These are phyloP conservation scores for Clupea harengus DNA, from an alignment of 2,113 vertebrate species.

Conservation along the genomic window DNA sequence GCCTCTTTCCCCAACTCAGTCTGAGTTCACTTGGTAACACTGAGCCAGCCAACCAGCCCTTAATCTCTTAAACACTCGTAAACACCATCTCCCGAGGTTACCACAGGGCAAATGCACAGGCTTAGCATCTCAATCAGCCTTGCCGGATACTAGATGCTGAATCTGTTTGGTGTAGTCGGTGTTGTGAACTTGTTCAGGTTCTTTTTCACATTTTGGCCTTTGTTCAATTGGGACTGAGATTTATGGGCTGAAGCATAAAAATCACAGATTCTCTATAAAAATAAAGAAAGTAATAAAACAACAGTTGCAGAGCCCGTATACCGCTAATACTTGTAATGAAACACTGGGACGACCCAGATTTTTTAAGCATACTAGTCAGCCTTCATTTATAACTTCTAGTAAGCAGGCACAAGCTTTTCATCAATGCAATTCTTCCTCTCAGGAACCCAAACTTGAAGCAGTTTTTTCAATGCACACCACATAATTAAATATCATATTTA, in stretches of 20 bases:
- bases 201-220: background rate
- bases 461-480: background rate
- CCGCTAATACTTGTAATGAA: background rate
- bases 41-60: background rate
- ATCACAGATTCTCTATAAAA: background rate
- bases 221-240: background rate
- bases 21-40: background rate
- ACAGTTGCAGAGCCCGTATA: background rate
- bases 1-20: background rate
- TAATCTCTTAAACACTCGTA: background rate
- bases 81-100: background rate
- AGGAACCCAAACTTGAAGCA: background rate
- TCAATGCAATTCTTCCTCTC: background rate
- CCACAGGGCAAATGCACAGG: background rate
- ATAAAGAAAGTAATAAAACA: background rate
- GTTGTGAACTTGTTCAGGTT: background rate
- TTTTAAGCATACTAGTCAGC: background rate
- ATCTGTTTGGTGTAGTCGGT: background rate
- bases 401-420: background rate
- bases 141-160: background rate
- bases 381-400: background rate
- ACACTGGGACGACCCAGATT: background rate
- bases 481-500: background rate
- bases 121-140: background rate
- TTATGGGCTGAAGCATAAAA: background rate